A percentile compares a stretch with the other conserved stretches of the same genome.
These are phyloP conservation scores for Glomeris marginata DNA, from an alignment of 2,888 invertebrate species.

Conservation along the genomic window DNA sequence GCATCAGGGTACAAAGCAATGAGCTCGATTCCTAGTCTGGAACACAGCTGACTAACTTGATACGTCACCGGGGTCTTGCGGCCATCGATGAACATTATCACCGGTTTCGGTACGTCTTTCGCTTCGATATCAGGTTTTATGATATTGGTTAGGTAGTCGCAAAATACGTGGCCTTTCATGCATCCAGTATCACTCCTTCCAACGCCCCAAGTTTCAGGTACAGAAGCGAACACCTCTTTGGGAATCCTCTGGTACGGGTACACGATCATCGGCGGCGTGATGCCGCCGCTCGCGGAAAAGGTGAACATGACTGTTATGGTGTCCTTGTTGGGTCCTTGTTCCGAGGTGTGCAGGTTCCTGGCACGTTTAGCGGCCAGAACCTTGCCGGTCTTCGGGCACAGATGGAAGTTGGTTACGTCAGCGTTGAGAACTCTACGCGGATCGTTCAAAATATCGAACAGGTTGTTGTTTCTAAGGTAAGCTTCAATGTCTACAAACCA, in stretches of 20 bases:
- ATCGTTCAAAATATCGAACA: neutral
- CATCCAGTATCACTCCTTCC: neutral
- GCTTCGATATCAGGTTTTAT: no score
- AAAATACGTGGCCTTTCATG: no score
- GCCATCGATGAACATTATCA: no score
- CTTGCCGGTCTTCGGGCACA: neutral
- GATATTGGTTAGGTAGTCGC: no score
- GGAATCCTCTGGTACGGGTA: constrained; percentile 1
- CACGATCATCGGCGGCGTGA: constrained; percentile 1
- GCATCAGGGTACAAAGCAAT: no score
- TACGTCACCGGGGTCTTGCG: no score
- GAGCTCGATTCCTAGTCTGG: no score
- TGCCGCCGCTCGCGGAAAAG: neutral
- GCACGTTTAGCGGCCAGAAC: neutral
- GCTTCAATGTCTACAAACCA: constrained; percentile 1
- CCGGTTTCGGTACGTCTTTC: no score
- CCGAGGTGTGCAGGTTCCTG: neutral
- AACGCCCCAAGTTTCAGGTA: constrained; percentile 2
- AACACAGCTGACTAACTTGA: no score
- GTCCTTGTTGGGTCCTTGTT: neutral
- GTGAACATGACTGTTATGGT: neutral
- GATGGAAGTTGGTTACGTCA: neutral
- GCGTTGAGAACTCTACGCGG: constrained; percentile 3
- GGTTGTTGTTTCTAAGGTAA: constrained; percentile 1
- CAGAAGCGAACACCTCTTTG: neutral